Percentiles rank a stretch among this genome's conserved stretches.
These are phyloP conservation scores for Acromyrmex echinatior DNA, from an alignment of 1,140 invertebrate genomes.

Conservation along the genomic window DNA sequence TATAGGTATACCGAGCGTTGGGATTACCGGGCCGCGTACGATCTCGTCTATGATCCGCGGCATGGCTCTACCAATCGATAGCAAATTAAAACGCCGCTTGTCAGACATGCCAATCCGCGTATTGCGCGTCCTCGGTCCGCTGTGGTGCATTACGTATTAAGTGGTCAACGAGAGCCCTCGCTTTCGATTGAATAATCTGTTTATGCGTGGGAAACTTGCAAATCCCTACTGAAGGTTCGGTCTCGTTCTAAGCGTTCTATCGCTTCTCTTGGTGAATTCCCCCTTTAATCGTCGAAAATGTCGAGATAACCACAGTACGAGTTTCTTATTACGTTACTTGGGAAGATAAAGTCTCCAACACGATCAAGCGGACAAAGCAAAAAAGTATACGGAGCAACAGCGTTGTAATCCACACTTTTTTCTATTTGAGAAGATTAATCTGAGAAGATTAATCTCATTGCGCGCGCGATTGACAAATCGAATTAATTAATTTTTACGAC, in stretches of 20 bases:
- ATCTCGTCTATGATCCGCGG: conserved; percentile 44
- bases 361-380: background rate
- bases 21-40: conserved; percentile 12
- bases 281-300: conserved; percentile 26
- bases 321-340: background rate
- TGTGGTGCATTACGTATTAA: conserved; percentile 35
- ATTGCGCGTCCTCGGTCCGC: conserved; percentile 37
- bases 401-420: background rate
- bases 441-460: background rate
- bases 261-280: background rate
- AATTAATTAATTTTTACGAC: conserved; percentile 12
- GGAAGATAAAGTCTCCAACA: background rate
- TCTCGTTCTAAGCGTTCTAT: background rate
- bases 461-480: background rate
- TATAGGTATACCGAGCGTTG: conserved; percentile 9
- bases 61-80: conserved; percentile 61
- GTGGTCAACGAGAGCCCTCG: conserved; percentile 42
- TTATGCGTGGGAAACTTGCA: conserved; percentile 13
- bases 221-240: background rate
- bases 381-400: background rate
- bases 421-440: background rate
- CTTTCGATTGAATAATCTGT: conserved; percentile 43
- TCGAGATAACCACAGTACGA: conserved; percentile 6
- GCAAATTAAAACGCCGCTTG: conserved; percentile 73
- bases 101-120: conserved; percentile 60